Evolutionary conservation across 1,140 invertebrate species (phyloP), one percentile per base, ranked within the genome.

Genomic region (Cydia splendana): DNA sequence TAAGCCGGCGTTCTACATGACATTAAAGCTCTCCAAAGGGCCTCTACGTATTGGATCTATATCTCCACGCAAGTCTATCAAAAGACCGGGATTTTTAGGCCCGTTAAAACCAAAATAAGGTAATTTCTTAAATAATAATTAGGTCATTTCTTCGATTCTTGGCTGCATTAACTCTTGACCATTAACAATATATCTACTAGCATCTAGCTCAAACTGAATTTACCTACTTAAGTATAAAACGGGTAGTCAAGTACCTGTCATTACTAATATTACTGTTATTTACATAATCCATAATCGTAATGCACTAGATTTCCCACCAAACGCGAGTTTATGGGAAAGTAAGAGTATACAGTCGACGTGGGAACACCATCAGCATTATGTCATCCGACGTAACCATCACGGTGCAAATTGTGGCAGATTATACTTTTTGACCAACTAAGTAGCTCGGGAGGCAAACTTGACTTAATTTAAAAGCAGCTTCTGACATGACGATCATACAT

Each of bases 361-460:
- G 67, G 67, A 71, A 71, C 15, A 30, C 24, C 28, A 65, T 38
- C 30, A 38, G n/a, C 67, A 71, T 71, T 71, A 71, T 71, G 30
- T 71, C 67, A 71, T 42, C 45, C 18, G 67, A 71, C 67, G 67
- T 71, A 71, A 71, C 67, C 67, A 71, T 69, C 24, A n/a, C 18
- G 0, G 30, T 45, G 34, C 34, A 71, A 71, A 71, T 71, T 71
- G 67, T 10, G 1, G 67, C 67, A 10, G 67, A 71, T 71, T 71
- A 71, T 45, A 34, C 28, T 69, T 71, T 71, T 71, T 71, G 67
- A 45, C 34, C 67, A 71, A 71, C 34, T 42, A n/a, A n/a, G n/a
- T n/a, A 24, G 57, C 12, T 30, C 28, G n/a, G 30, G 5, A 28
- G 24, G 13, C 30, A 7, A 28, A 69, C 20, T 62, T 7, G 9